Evolutionary conservation across 2,113 vertebrate species (phyloP).

Genomic region (Daboia siamensis): DNA sequence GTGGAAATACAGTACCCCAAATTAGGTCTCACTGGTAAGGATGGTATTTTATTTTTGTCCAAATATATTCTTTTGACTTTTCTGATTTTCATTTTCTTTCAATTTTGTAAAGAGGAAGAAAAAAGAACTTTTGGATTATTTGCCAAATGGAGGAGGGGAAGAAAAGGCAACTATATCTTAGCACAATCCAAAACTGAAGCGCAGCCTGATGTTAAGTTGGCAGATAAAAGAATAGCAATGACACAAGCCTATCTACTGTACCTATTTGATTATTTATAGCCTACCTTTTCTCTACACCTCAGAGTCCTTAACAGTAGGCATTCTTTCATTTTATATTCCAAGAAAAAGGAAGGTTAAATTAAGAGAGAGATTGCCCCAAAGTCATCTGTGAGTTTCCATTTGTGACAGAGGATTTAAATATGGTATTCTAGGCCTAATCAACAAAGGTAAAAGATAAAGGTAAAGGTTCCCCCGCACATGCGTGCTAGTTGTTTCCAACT

Average conservation of each 20-base stretch:
- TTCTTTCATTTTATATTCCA: background rate
- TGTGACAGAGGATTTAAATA: background rate
- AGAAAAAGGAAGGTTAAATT: background rate
- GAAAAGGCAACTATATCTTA: background rate
- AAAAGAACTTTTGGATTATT: background rate
- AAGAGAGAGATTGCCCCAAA: background rate
- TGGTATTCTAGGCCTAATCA: background rate
- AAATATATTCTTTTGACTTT: background rate
- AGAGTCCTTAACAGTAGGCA: background rate
- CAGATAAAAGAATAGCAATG: background rate
- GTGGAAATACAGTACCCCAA: background rate
- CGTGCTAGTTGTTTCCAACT: too few species aligned
- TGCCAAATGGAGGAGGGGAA: background rate
- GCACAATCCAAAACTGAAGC: background rate
- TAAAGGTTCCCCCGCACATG: too few species aligned
- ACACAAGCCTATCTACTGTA: background rate
- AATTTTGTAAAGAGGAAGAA: background rate
- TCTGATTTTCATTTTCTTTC: background rate
- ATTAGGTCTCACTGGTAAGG: background rate
- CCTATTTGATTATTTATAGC: background rate
- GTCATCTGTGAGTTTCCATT: background rate
- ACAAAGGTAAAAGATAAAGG: too few species aligned
- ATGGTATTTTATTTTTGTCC: background rate
- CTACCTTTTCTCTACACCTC: background rate
- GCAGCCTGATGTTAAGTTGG: background rate